Conservation (phyloP, 2,888 invertebrate genomes). For the Platycheirus rosarum region DNA sequence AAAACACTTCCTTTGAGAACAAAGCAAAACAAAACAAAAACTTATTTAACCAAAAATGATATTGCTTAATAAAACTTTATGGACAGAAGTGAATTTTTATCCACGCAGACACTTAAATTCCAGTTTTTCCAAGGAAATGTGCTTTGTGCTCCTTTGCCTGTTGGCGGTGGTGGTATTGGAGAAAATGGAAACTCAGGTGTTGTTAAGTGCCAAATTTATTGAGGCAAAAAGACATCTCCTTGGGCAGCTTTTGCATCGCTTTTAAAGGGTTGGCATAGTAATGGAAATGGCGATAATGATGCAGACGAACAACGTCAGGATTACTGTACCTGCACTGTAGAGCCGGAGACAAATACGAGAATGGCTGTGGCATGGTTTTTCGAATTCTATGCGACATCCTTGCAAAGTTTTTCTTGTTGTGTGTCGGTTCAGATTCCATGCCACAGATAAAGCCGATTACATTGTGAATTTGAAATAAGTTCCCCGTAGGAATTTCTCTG, state of each 20-base stretch:
- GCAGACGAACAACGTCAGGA: conserved; percentile 44
- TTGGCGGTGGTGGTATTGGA: not conserved
- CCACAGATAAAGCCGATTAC: conserved; percentile 63
- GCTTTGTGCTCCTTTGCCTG: not conserved
- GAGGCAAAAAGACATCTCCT: conserved; percentile 29
- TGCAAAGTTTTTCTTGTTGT: conserved; percentile 15
- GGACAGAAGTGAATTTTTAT: conserved; percentile 30
- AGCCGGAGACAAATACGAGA: conserved; percentile 6
- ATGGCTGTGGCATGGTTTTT: conserved; percentile 2
- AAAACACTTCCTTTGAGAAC: too few species aligned
- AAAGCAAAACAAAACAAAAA: not conserved
- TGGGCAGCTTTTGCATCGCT: conserved; percentile 56
- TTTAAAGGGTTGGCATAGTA: conserved; percentile 37
- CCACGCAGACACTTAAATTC: conserved; percentile 16
- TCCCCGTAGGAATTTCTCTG: conserved; percentile 40
- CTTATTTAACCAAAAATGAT: conserved; percentile 38
- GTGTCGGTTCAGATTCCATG: conserved; percentile 28
- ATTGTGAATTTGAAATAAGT: conserved; percentile 32
- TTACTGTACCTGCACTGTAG: conserved; percentile 31
- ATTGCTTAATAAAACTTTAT: conserved; percentile 50
- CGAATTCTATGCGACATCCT: conserved; percentile 36
- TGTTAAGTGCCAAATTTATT: conserved; percentile 46
- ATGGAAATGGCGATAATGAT: conserved; percentile 65
- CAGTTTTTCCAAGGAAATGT: conserved; percentile 1
- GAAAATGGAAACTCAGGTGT: conserved; percentile 42